Evolutionary conservation across 2,888 invertebrate species (phyloP).

Genomic region (Tyria jacobaeae): DNA sequence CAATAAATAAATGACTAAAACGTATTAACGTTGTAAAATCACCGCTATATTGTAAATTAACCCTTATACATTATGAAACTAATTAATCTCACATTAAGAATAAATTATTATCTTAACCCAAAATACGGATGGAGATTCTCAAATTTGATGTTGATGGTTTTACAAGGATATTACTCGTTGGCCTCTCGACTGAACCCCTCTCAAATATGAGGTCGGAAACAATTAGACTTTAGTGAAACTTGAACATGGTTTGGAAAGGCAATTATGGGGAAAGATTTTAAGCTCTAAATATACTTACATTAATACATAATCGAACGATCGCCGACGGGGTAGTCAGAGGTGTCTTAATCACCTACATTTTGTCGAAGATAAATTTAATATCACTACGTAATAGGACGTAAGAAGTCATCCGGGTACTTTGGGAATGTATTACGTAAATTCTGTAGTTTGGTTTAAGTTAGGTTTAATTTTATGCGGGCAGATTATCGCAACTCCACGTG

Average conservation of each 20-base stretch:
- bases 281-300: not conserved
- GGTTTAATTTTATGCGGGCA: no score
- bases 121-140: not conserved
- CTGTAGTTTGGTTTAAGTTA: no score
- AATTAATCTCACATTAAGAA: not conserved
- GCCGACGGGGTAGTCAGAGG: no score
- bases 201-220: slow-evolving; percentile 9
- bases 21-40: not conserved
- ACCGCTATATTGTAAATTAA: not conserved
- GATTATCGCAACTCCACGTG: no score
- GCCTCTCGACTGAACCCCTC: not conserved
- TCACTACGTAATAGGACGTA: no score
- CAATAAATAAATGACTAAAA: no score
- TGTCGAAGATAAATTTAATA: no score
- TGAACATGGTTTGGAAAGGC: not conserved
- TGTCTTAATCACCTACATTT: no score
- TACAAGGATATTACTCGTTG: slow-evolving; percentile 1
- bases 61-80: not conserved
- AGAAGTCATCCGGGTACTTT: no score
- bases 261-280: not conserved
- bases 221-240: slow-evolving; percentile 8
- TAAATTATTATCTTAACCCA: not conserved
- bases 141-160: not conserved
- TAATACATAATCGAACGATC: no score
- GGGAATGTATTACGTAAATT: no score